phyloP scores from a whole-genome alignment of 2,113 vertebrate species.

The Grammomys surdaster region DNA sequence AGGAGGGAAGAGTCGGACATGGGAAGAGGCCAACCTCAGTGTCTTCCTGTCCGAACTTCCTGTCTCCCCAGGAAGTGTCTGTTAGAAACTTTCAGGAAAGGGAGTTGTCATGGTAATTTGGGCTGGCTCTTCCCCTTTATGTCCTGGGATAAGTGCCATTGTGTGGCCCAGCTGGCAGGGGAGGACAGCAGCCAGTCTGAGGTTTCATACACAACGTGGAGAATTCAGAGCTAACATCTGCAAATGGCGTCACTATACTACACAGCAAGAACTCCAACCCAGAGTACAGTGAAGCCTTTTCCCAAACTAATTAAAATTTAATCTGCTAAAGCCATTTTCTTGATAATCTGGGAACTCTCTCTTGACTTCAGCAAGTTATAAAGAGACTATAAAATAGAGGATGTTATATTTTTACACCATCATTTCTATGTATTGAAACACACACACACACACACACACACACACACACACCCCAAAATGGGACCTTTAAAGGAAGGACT shows the following conservation, averaged over 20 bases:
- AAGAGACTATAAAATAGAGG: slow-evolving; percentile 67
- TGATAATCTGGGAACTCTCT: slow-evolving; percentile 74
- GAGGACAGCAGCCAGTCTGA: slow-evolving; percentile 29
- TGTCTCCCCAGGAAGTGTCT: slow-evolving; percentile 83
- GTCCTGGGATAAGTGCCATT: slow-evolving; percentile 55
- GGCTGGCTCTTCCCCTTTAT: slow-evolving; percentile 47
- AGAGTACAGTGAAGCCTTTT: slow-evolving; percentile 8
- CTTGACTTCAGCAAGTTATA: slow-evolving; percentile 69
- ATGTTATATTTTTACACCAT: slow-evolving; percentile 64
- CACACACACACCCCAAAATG: background rate
- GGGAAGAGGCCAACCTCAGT: slow-evolving; percentile 76
- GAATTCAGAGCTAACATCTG: slow-evolving; percentile 26
- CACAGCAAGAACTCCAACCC: slow-evolving; percentile 28
- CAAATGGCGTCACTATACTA: background rate
- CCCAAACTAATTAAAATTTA: slow-evolving; percentile 76
- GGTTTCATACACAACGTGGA: slow-evolving; percentile 35
- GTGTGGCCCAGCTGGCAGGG: background rate
- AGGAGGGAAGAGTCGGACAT: slow-evolving; percentile 63
- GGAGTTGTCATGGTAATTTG: slow-evolving; percentile 68
- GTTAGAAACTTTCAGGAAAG: slow-evolving; percentile 79
- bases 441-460: background rate
- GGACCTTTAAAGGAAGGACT: slow-evolving; percentile 20
- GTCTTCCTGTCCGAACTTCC: slow-evolving; percentile 82
- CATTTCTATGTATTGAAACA: slow-evolving; percentile 57
- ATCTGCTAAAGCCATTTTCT: slow-evolving; percentile 73